Evolutionary conservation across 2,113 vertebrate genomes (phyloP), one percentile per base, ranked within the genome.

Genomic region (Ctenomys sociabilis): DNA sequence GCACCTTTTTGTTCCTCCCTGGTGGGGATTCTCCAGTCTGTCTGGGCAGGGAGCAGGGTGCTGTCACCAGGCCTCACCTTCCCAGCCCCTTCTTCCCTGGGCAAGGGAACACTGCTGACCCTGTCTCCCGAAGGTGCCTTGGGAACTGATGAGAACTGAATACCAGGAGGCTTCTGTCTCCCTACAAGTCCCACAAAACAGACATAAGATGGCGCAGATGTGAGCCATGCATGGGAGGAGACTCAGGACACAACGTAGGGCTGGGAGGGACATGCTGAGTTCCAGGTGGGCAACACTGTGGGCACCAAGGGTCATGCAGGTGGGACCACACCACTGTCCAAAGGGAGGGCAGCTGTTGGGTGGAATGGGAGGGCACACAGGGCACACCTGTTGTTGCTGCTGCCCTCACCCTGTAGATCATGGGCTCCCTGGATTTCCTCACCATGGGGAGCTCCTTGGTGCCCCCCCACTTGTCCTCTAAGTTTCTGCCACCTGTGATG

Each of bases 71-170:
- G 64, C 5, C 26, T 11, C 7, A 32, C 54, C 13, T 26, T 57
- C 43, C 32, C 70, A 13, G 49, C 3, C 30, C 83, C 10, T 45
- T 7, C 26, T 49, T 40, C 35, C 64, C 66, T 1, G 14, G 19
- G 78, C 4, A 0, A 7, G 64, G n/a, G n/a, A 4, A 17, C 24
- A 4, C 5, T 8, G 0, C 35, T 54, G 30, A 30, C 32, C 45
- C 0, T 11, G 11, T 32, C n/a, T 10, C 32, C 0, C 3, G 0
- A 32, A 59, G 28, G 40, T 2, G 0, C 7, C 13, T 1, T 0
- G 11, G 63, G 68, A 37, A 14, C 3, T 6, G 30, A 1, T 14
- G 52, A 16, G 61, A 17, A 1, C 11, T 0, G 8, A 6, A 37
- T 3, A 0, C 17, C 32, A 1, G 0, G 66, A 61, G 24, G 28